A percentile compares a stretch with the other conserved stretches of the same genome.
These are phyloP conservation scores for Gadus macrocephalus DNA, from an alignment of 2,113 vertebrate species.

Conservation along the genomic window DNA sequence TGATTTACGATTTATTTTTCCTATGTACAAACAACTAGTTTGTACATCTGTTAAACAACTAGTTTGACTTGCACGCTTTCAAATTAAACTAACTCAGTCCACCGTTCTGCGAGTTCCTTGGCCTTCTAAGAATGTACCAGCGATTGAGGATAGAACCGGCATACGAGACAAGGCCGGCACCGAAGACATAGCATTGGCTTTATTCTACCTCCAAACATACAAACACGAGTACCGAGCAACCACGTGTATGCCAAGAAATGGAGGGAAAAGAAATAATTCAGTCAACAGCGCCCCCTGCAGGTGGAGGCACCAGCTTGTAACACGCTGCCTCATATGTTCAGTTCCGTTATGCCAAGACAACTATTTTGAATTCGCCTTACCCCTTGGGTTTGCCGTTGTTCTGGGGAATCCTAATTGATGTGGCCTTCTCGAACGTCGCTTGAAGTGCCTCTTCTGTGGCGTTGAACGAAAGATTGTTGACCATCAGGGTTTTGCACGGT, in stretches of 20 bases:
- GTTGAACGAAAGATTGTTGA: constrained; percentile 88
- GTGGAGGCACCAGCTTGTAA: neutral
- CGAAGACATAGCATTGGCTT: constrained; percentile 48
- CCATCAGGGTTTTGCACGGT: constrained; percentile 79
- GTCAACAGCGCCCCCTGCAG: neutral
- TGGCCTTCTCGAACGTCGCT: constrained; percentile 86
- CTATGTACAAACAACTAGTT: too few relatives aligned
- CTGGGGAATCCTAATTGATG: constrained; percentile 85
- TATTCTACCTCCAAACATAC: constrained; percentile 45
- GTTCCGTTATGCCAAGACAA: too few relatives aligned
- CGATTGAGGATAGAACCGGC: constrained; percentile 48
- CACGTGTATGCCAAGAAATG: constrained; percentile 41
- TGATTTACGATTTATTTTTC: too few relatives aligned
- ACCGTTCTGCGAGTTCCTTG: neutral
- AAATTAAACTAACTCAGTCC: neutral
- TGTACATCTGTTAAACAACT: too few relatives aligned
- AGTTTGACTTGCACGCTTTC: too few relatives aligned
- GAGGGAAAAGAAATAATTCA: constrained; percentile 2
- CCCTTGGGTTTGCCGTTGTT: constrained; percentile 90
- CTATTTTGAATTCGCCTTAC: constrained; percentile 54
- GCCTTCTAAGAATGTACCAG: constrained; percentile 14
- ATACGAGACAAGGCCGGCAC: constrained; percentile 34
- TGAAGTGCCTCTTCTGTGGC: constrained; percentile 86
- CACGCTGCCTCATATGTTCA: neutral
- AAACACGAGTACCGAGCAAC: constrained; percentile 41